A percentile compares a stretch with the other conserved stretches of the same genome.
phyloP scores from a whole-genome alignment of 2,113 vertebrate genomes.

The Helogale parvula region DNA sequence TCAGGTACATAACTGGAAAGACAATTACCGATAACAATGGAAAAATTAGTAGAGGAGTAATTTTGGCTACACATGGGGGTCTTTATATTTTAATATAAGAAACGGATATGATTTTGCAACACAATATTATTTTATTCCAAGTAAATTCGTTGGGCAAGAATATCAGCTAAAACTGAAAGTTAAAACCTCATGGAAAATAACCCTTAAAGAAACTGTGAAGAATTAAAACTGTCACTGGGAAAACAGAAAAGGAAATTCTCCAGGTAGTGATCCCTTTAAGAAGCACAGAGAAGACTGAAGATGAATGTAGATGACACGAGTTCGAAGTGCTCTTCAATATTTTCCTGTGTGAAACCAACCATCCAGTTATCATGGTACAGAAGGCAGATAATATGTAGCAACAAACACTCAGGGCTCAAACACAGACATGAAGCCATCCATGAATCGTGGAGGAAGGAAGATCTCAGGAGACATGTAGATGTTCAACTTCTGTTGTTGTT shows the following conservation, averaged over 20 bases:
- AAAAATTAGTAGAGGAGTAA: not conserved
- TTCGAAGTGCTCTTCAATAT: not conserved
- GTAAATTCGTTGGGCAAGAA: not conserved
- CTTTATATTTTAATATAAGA: not conserved
- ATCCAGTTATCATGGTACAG: not conserved
- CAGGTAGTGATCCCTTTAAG: not conserved
- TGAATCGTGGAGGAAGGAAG: not conserved
- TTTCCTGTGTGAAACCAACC: not conserved
- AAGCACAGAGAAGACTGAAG: not conserved
- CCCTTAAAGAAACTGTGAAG: not conserved
- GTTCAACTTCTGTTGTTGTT: not conserved
- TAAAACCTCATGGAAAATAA: not conserved
- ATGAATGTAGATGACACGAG: not conserved
- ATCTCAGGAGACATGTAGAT: not conserved
- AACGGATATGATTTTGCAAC: not conserved
- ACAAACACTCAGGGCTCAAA: not conserved
- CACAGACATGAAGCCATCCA: not conserved
- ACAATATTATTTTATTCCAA: not conserved
- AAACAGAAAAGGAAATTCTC: not conserved
- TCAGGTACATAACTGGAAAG: not conserved
- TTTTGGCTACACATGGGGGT: not conserved
- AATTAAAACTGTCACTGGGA: not conserved
- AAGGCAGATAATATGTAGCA: not conserved
- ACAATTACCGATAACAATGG: not conserved
- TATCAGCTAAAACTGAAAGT: not conserved